phyloP scores from a whole-genome alignment of 2,113 vertebrate species.

The Pluvialis apricaria region DNA sequence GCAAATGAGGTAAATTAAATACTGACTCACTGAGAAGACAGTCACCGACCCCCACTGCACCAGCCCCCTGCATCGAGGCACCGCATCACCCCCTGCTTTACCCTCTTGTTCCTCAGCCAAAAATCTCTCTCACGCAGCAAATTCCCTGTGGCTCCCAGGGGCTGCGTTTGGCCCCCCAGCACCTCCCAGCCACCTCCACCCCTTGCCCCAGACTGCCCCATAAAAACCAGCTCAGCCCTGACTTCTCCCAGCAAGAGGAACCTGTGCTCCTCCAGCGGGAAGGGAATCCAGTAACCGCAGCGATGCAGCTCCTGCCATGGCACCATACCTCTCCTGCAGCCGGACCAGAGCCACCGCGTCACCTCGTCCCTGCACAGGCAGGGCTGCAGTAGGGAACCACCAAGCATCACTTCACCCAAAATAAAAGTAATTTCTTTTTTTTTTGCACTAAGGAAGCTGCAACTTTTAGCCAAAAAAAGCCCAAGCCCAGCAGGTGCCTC shows the following conservation, averaged over 20 bases:
- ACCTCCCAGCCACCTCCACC: rapidly evolving
- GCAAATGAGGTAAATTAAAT: not conserved
- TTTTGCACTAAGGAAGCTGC: not conserved
- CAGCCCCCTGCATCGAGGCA: not conserved
- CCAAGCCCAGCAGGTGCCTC: no score
- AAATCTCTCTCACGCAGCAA: rapidly evolving
- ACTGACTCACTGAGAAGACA: no score
- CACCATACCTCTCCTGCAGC: not conserved
- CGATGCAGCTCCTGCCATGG: rapidly evolving
- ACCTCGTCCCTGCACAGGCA: not conserved
- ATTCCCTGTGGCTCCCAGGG: not conserved
- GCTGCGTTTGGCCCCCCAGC: rapidly evolving
- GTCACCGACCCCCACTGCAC: rapidly evolving
- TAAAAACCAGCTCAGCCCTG: rapidly evolving
- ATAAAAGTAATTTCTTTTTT: not conserved
- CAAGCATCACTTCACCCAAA: not conserved
- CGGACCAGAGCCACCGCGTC: rapidly evolving
- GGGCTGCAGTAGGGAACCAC: no score
- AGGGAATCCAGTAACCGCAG: not conserved
- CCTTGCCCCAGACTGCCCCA: rapidly evolving
- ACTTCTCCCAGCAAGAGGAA: not conserved
- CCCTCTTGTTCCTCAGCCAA: not conserved
- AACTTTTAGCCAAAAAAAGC: not conserved
- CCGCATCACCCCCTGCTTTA: rapidly evolving
- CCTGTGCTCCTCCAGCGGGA: rapidly evolving